A percentile compares a stretch with the other conserved stretches of the same genome.
These are phyloP conservation scores for Sebastiscus tertius DNA, from an alignment of 2,797 vertebrate genomes.

Conservation along the genomic window DNA sequence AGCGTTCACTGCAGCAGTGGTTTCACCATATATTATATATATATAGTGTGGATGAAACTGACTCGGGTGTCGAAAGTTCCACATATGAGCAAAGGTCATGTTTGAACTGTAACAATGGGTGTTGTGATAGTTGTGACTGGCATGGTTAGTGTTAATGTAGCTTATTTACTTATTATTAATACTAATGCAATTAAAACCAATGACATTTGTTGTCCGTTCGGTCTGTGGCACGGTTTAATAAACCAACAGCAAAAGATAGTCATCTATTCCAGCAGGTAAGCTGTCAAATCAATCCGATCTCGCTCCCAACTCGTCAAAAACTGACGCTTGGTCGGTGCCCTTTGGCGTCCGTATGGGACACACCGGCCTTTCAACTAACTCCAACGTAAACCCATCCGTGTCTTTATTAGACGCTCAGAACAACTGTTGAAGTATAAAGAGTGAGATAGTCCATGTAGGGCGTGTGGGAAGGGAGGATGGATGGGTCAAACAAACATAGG, in stretches of 20 bases:
- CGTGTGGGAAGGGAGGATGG: too few relatives aligned
- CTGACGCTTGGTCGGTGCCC: neutral
- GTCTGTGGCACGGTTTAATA: neutral
- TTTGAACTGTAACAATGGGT: neutral
- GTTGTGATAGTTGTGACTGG: neutral
- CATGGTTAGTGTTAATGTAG: neutral
- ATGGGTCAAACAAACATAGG: neutral
- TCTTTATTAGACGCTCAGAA: neutral
- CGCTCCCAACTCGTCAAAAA: neutral
- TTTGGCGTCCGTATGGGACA: neutral
- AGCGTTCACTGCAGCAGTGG: neutral
- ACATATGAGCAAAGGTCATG: neutral
- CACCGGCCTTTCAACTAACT: neutral
- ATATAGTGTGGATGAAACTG: constrained; percentile 2
- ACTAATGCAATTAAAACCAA: neutral
- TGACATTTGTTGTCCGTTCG: neutral
- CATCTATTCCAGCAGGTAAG: neutral
- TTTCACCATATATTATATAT: constrained; percentile 31
- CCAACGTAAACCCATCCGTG: neutral
- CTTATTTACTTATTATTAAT: neutral
- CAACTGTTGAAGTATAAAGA: neutral
- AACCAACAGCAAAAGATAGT: too few relatives aligned
- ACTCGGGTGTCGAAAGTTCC: neutral
- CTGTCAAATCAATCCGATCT: neutral
- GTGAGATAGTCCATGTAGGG: neutral